phyloP scores from a whole-genome alignment of 2,113 vertebrate genomes.

The Scophthalmus maximus region DNA sequence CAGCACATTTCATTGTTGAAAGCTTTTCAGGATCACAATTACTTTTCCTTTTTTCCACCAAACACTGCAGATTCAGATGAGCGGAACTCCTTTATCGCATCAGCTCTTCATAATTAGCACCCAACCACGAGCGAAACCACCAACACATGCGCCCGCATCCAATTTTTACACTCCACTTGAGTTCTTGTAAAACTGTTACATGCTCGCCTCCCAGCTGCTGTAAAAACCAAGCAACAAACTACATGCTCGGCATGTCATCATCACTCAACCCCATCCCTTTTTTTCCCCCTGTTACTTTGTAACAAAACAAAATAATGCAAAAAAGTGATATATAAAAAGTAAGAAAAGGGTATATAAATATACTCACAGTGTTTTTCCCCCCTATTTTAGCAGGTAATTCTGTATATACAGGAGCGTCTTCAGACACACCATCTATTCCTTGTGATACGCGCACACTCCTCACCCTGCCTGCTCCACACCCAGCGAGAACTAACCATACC shows the following conservation, averaged over 20 bases:
- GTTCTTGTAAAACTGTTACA: not conserved
- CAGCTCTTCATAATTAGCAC: not conserved
- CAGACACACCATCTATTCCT: constrained; percentile 32
- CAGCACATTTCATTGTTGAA: not conserved
- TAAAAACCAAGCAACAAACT: not conserved
- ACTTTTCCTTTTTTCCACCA: not conserved
- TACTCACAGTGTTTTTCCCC: constrained; percentile 66
- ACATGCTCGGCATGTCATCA: no score
- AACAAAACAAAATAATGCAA: constrained; percentile 16
- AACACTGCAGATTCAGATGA: not conserved
- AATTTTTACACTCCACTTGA: not conserved
- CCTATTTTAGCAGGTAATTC: constrained; percentile 40
- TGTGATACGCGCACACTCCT: constrained; percentile 51
- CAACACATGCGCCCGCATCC: not conserved
- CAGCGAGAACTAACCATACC: constrained; percentile 68
- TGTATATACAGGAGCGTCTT: not conserved
- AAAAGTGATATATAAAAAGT: not conserved
- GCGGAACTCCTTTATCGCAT: not conserved
- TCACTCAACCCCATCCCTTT: not conserved
- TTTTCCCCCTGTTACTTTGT: constrained; percentile 20
- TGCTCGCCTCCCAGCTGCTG: constrained; percentile 3
- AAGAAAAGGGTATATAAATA: not conserved
- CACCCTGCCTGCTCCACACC: constrained; percentile 73
- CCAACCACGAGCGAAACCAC: not conserved
- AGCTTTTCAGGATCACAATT: not conserved